Evolutionary conservation across 2,113 vertebrate species (phyloP).

Genomic region (Orcinus orca): DNA sequence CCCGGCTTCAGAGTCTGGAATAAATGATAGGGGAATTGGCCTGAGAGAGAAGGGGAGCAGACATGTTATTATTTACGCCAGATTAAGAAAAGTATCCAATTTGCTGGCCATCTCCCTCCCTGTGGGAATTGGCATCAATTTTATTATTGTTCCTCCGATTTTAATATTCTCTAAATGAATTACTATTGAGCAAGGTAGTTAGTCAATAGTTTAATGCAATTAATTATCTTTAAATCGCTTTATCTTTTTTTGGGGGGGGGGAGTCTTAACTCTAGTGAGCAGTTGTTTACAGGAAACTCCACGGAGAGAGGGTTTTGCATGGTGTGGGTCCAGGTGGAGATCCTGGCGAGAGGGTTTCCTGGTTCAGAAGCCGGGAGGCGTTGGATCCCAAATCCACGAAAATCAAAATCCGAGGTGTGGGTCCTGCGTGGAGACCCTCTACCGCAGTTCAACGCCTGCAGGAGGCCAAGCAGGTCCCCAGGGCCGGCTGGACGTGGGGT

Average conservation of each 20-base stretch:
- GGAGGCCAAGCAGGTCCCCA: slow-evolving; percentile 24
- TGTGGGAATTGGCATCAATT: slow-evolving; percentile 88
- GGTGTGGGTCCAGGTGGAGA: neutral
- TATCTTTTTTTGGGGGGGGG: slow-evolving; percentile 56
- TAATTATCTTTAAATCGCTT: slow-evolving; percentile 86
- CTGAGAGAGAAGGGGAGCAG: slow-evolving; percentile 84
- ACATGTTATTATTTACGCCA: slow-evolving; percentile 92
- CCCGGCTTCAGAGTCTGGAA: slow-evolving; percentile 85
- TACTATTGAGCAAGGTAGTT: slow-evolving; percentile 87
- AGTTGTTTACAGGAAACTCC: slow-evolving; percentile 64
- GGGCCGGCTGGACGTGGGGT: fast-evolving
- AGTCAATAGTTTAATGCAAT: slow-evolving; percentile 91
- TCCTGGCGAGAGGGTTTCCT: neutral
- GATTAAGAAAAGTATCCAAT: slow-evolving; percentile 91
- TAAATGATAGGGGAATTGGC: slow-evolving; percentile 89
- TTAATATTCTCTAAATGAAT: slow-evolving; percentile 91
- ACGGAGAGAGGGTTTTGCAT: neutral
- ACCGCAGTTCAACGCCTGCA: slow-evolving; percentile 59
- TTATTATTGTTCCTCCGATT: slow-evolving; percentile 89
- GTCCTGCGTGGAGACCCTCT: neutral
- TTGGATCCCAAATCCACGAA: neutral
- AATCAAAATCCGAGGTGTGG: neutral
- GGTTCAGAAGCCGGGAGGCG: neutral
- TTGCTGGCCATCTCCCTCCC: slow-evolving; percentile 88
- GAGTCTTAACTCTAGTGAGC: slow-evolving; percentile 61